These are phyloP conservation scores for Papilio helenus DNA, from an alignment of 1,140 invertebrate species.

Conservation along the genomic window DNA sequence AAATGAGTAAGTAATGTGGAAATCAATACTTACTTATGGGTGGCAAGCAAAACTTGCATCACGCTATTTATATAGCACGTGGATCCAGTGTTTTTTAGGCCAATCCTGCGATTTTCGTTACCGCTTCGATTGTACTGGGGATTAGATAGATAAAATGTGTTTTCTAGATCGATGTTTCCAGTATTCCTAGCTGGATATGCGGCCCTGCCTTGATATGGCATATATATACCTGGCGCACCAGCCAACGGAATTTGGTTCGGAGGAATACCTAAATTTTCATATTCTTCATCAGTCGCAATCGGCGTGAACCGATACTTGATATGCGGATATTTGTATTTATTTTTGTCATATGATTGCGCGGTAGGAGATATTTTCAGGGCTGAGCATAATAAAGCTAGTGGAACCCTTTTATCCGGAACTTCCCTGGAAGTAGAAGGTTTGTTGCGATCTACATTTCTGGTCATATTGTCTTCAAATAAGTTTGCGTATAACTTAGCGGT, in stretches of 20 bases:
- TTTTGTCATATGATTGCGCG: not conserved
- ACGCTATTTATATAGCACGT: not conserved
- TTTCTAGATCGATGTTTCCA: not conserved
- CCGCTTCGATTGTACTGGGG: not conserved
- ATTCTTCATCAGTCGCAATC: not conserved
- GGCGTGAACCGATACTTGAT: not conserved
- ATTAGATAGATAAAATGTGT: not conserved
- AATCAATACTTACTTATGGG: not conserved
- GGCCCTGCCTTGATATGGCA: too few species aligned
- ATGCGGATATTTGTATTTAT: not conserved
- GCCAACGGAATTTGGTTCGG: not conserved
- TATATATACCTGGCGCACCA: not conserved
- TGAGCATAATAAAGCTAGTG: not conserved
- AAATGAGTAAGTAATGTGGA: not conserved
- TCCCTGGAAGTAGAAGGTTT: not conserved
- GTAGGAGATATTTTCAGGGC: not conserved
- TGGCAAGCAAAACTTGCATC: not conserved
- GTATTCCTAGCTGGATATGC: not conserved
- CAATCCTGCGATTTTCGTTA: not conserved
- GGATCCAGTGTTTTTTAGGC: not conserved
- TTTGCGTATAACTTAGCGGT: not conserved
- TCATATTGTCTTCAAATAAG: not conserved
- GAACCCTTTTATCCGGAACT: not conserved
- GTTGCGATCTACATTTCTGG: not conserved
- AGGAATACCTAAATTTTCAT: not conserved